Evolutionary conservation across 2,113 vertebrate species (phyloP).

Genomic region (Micronisus gabar): DNA sequence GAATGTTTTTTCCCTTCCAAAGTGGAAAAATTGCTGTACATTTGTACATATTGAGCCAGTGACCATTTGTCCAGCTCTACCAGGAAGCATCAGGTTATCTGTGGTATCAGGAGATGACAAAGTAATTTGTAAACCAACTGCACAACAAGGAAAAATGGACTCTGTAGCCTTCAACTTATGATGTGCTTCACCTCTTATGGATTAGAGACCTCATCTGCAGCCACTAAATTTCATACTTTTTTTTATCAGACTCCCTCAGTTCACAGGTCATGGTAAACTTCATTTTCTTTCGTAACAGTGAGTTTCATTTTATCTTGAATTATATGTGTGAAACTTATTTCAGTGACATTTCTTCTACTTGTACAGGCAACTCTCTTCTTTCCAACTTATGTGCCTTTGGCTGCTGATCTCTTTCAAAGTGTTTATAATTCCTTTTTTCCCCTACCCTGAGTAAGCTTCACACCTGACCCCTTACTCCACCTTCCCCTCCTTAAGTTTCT

Average conservation of each 20-base stretch:
- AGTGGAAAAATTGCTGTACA: background rate
- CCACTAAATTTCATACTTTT: background rate
- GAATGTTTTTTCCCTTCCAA: background rate
- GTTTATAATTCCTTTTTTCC: background rate
- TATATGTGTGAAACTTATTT: background rate
- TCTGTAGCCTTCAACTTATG: background rate
- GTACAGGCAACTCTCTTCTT: background rate
- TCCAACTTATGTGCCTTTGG: background rate
- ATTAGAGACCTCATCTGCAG: background rate
- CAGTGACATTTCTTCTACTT: background rate
- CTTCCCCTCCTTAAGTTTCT: background rate
- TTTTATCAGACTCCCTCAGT: background rate
- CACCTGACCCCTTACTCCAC: background rate
- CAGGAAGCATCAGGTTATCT: background rate
- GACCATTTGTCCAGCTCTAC: background rate
- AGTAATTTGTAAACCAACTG: background rate
- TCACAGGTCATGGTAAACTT: background rate
- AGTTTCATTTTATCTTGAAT: background rate
- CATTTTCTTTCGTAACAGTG: background rate
- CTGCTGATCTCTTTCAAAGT: background rate
- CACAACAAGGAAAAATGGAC: background rate
- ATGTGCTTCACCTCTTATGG: background rate
- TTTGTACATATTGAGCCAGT: background rate
- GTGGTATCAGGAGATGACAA: background rate
- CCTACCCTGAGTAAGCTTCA: background rate